Percentiles rank a stretch among this genome's conserved stretches.
phyloP scores from a whole-genome alignment of 2,888 invertebrate species.

The Euspilapteryx auroguttella region DNA sequence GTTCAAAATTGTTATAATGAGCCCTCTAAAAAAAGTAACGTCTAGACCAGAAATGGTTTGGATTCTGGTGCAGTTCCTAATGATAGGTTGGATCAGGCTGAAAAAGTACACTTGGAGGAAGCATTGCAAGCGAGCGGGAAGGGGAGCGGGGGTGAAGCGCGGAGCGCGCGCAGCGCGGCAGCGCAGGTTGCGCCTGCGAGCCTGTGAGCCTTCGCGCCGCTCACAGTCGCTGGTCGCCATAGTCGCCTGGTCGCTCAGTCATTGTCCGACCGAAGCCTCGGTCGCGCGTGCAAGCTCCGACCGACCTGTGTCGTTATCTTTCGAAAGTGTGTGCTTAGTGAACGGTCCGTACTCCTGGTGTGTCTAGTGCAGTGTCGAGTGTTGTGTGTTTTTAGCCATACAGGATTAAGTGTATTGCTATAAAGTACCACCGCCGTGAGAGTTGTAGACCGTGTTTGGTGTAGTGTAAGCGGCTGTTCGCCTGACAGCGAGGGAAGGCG shows the following conservation, averaged over 20 bases:
- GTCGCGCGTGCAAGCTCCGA: slow-evolving; percentile 34
- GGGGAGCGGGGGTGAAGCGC: slow-evolving; percentile 14
- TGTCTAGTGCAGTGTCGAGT: slow-evolving; percentile 51
- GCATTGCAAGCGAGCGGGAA: no score
- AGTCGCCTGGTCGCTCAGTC: slow-evolving; percentile 33
- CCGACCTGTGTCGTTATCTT: slow-evolving; percentile 34
- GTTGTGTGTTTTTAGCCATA: slow-evolving; percentile 56
- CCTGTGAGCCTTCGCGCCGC: slow-evolving; percentile 28
- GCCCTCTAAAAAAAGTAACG: no score
- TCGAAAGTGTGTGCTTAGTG: slow-evolving; percentile 43
- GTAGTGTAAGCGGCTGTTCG: slow-evolving; percentile 51
- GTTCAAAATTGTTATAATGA: no score
- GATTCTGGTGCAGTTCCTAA: no score
- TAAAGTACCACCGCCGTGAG: slow-evolving; percentile 40
- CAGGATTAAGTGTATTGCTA: slow-evolving; percentile 52
- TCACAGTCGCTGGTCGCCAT: slow-evolving; percentile 21
- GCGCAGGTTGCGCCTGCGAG: slow-evolving; percentile 12
- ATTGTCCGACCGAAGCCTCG: slow-evolving; percentile 49
- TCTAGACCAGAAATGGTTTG: no score
- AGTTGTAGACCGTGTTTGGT: slow-evolving; percentile 36
- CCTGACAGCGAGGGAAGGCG: slow-evolving; percentile 52
- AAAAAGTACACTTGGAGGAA: no score
- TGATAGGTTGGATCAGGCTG: no score
- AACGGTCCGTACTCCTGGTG: slow-evolving; percentile 42
- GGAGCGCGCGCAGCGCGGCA: slow-evolving; percentile 10